phyloP scores from a whole-genome alignment of 2,797 vertebrate species.

The Melanotaenia nigrans region DNA sequence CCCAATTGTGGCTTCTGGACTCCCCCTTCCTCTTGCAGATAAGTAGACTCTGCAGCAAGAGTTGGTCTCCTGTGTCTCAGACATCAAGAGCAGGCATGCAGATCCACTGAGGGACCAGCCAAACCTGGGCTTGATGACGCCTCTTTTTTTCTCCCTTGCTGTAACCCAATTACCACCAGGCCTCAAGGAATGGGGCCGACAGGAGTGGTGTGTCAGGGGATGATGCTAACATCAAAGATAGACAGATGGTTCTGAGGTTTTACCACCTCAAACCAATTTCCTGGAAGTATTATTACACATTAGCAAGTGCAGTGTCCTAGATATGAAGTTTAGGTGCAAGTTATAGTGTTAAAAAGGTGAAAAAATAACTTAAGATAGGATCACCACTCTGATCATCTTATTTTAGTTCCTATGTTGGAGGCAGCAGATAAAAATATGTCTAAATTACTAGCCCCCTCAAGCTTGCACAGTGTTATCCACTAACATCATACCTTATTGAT shows the following conservation, averaged over 20 bases:
- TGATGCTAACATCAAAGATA: conserved; percentile 59
- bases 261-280: conserved; percentile 62
- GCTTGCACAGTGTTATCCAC: conserved; percentile 51
- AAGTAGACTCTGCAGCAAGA: conserved; percentile 17
- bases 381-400: conserved; percentile 22
- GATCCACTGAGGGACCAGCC: conserved; percentile 45
- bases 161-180: conserved; percentile 67
- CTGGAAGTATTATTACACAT: conserved; percentile 48
- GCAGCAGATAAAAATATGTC: conserved; percentile 23
- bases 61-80: conserved; percentile 54
- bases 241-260: conserved; percentile 71
- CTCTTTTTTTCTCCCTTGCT: conserved; percentile 29
- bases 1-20: neutral
- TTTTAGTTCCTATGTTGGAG: conserved; percentile 36
- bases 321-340: conserved; percentile 49
- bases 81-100: conserved; percentile 68
- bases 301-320: conserved; percentile 44
- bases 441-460: conserved; percentile 32
- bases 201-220: conserved; percentile 56
- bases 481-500: conserved; percentile 20
- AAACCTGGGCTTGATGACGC: conserved; percentile 45
- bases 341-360: conserved; percentile 39
- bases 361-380: conserved; percentile 25
- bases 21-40: conserved; percentile 1
- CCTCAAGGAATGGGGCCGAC: conserved; percentile 58